A percentile compares a stretch with the other conserved stretches of the same genome.
phyloP scores from a whole-genome alignment of 2,113 vertebrate genomes.

The Clarias macrocephalus region DNA sequence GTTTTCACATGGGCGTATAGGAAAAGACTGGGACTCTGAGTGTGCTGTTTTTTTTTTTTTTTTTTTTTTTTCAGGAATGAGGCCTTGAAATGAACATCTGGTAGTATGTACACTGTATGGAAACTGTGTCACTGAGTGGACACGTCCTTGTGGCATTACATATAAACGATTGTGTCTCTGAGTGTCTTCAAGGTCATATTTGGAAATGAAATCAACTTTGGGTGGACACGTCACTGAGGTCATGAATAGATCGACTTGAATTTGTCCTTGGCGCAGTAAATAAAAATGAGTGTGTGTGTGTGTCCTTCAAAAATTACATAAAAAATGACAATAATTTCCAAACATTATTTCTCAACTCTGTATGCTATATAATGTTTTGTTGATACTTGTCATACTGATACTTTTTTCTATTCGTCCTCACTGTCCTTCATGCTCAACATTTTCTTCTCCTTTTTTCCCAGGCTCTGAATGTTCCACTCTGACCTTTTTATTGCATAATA shows the following conservation, averaged over 20 bases:
- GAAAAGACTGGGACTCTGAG: too few relatives aligned
- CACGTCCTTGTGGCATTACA: too few relatives aligned
- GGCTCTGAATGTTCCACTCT: constrained; percentile 1
- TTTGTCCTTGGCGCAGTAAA: too few relatives aligned
- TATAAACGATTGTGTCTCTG: background rate
- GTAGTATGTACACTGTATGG: background rate
- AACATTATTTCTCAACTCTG: background rate
- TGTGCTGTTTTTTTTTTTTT: too few relatives aligned
- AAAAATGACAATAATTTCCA: background rate
- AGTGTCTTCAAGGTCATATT: background rate
- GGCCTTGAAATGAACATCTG: background rate
- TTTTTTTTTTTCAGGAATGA: too few relatives aligned
- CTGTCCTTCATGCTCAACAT: background rate
- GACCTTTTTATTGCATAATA: background rate
- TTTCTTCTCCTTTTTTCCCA: background rate
- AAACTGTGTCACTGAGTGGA: background rate
- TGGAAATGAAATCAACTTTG: background rate
- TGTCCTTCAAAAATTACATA: background rate
- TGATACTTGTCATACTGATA: background rate
- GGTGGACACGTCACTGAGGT: background rate
- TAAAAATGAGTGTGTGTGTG: too few relatives aligned
- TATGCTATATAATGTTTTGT: background rate
- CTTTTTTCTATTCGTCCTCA: background rate
- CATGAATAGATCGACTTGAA: too few relatives aligned
- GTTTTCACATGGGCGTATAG: background rate